Evolutionary conservation across 2,797 vertebrate genomes (phyloP), one percentile per base, ranked within the genome.

Genomic region (Masticophis lateralis): DNA sequence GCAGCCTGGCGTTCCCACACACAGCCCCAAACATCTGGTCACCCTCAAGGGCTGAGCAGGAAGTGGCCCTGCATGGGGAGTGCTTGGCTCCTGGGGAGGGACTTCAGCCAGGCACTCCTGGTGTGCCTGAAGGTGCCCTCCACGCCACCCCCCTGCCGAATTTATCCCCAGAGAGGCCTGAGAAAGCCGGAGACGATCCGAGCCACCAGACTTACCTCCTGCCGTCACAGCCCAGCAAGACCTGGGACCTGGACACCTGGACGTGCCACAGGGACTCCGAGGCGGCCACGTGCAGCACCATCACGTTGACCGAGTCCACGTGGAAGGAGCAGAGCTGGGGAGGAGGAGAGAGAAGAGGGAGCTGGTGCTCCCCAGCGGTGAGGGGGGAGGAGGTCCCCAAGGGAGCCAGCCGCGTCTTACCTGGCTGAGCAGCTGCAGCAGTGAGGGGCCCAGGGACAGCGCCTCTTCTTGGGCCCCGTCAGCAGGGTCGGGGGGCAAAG

Each of bases 201-300:
- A 43, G 56, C 69, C 22, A 37, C 60, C 20, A 16, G 1, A 47
- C 66, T 96, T 97, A 99, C 99, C 98, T 98, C 96, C 98, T 99
- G 95, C 98, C 98, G 6, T 98, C 98, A 69, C 98, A 98, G 95
- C 99, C 97, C 83, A 99, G 97, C 95, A 99, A 97, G 94, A 99
- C 96, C 61, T 98, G 98, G 4, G 98, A 98, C 95, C 98, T 98
- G 88, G 98, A 97, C 91, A 99, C 96, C 1, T 99, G 99, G 98
- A 99, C 98, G 96, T 99, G 99, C 99, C 99, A 99, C 25, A 99
- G 98, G 43, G 99, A 99, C 95, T 99, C 99, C 1, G 99, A 98
- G 89, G 98, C 98, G 18, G 98, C 98, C 93, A 99, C 96, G 86
- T 99, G 99, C 95, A 99, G 97, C 88, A 99, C 99, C 98, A 99